phyloP scores from a whole-genome alignment of 2,113 vertebrate genomes.

The Pterocles burchelli region DNA sequence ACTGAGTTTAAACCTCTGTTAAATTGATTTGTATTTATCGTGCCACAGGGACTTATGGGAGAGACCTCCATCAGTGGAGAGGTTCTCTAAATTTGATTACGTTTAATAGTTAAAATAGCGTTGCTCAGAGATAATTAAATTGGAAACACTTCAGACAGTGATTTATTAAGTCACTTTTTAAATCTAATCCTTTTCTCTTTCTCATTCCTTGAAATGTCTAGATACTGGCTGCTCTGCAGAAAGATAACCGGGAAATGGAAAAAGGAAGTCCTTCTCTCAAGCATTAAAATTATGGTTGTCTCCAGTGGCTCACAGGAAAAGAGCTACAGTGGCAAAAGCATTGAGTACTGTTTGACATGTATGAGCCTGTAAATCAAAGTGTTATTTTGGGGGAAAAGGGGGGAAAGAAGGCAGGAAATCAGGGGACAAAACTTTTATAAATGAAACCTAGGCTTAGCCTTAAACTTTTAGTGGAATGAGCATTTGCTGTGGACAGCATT shows the following conservation, averaged over 20 bases:
- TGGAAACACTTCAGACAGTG: neutral
- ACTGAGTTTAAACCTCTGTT: neutral
- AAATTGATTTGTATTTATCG: neutral
- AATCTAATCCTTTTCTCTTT: neutral
- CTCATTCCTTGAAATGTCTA: conserved; percentile 36
- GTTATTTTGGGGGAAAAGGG: neutral
- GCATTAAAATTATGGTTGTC: conserved; percentile 66
- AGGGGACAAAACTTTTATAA: neutral
- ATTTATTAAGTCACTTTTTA: neutral
- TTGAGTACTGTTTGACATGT: neutral
- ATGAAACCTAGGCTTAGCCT: conserved; percentile 68
- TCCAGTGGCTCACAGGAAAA: neutral
- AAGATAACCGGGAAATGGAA: conserved; percentile 83
- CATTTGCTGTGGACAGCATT: neutral
- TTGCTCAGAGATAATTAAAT: neutral
- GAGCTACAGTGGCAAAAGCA: neutral
- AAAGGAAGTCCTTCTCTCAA: conserved; percentile 85
- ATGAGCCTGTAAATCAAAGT: conserved; percentile 14
- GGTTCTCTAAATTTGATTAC: neutral
- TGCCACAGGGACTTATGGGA: neutral
- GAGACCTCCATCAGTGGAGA: neutral
- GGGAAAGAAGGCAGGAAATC: neutral
- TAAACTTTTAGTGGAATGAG: conserved; percentile 20
- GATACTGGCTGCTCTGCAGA: conserved; percentile 90
- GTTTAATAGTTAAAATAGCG: neutral